Evolutionary conservation across 2,113 vertebrate species (phyloP).

Genomic region (Myotis davidii): DNA sequence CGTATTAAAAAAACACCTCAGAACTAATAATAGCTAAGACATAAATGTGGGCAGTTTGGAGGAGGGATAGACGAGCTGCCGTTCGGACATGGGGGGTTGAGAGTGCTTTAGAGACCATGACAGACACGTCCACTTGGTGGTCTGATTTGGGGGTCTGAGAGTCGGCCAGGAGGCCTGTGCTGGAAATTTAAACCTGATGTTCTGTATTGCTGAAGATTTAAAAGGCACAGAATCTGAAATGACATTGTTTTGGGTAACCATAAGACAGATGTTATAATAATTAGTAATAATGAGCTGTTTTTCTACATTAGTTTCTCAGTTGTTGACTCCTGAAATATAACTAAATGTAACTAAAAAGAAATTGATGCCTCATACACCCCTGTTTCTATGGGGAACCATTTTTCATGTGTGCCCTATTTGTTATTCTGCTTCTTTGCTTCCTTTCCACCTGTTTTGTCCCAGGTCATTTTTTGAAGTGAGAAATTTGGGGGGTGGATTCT

Average conservation of each 20-base stretch:
- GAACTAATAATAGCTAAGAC: not conserved
- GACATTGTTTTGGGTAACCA: not conserved
- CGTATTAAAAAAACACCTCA: not conserved
- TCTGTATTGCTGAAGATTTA: not conserved
- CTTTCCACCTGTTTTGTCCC: not conserved
- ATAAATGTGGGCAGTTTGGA: not conserved
- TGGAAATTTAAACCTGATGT: not conserved
- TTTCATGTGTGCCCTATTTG: not conserved
- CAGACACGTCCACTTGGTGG: not conserved
- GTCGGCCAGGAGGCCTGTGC: not conserved
- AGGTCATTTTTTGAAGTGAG: constrained; percentile 5
- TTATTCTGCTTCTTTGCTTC: not conserved
- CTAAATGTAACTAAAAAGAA: not conserved
- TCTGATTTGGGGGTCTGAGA: not conserved
- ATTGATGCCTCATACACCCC: not conserved
- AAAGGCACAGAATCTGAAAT: not conserved
- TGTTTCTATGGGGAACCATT: not conserved
- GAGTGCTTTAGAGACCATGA: not conserved
- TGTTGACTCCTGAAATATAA: not conserved
- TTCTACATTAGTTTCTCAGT: not conserved
- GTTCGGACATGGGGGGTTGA: not conserved
- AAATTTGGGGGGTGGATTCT: not conserved
- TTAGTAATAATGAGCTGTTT: not conserved
- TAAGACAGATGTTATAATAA: not conserved
- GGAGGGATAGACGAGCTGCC: not conserved